Conservation (phyloP, 2,113 vertebrate species). For the Myotis yumanensis region DNA sequence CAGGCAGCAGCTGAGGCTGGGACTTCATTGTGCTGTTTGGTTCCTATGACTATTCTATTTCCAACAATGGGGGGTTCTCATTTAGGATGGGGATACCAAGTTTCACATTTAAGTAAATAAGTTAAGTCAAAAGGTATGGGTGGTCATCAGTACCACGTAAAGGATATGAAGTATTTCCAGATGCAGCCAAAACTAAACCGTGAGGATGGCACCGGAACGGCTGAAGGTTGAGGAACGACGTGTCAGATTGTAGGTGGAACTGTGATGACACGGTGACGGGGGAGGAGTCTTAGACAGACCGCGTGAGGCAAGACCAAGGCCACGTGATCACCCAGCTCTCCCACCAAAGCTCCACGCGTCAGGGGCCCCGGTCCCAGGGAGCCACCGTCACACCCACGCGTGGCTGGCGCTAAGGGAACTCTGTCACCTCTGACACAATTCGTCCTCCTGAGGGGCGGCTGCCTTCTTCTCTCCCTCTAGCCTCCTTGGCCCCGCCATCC, state of each 20-base stretch:
- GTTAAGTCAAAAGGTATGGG: not conserved
- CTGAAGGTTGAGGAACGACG: not conserved
- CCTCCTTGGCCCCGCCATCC: not conserved
- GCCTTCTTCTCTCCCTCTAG: not conserved
- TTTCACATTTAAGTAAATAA: constrained; percentile 20
- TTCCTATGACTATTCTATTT: not conserved
- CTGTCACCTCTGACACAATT: not conserved
- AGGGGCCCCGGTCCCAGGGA: not conserved
- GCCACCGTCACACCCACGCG: not conserved
- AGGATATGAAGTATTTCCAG: not conserved
- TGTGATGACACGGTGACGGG: not conserved
- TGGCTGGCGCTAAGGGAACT: not conserved
- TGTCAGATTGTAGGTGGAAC: not conserved
- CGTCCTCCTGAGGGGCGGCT: not conserved
- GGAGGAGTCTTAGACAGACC: not conserved
- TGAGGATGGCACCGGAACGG: not conserved
- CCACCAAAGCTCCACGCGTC: too few relatives aligned
- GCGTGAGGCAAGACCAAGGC: not conserved
- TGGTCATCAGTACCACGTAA: not conserved
- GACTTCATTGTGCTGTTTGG: not conserved
- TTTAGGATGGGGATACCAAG: not conserved
- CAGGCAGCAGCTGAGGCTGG: not conserved
- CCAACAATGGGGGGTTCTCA: not conserved
- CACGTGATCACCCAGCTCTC: not conserved
- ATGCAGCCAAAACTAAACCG: not conserved